Base-by-base conservation (phyloP, 2,113 vertebrate species). In the Tringa solitaria region DNA sequence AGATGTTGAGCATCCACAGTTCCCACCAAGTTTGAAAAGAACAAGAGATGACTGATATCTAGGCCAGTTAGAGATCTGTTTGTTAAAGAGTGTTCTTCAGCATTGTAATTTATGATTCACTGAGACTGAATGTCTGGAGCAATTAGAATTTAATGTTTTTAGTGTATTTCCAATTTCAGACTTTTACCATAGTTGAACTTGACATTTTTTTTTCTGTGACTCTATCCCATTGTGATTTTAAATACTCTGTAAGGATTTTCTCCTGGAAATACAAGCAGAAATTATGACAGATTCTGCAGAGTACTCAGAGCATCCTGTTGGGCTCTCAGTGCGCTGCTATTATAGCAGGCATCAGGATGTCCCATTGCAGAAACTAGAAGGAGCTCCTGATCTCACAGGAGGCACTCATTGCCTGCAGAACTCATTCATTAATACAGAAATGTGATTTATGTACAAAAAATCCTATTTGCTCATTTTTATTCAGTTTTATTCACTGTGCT, bases 401-500 rank as follows among this genome's bases (percentile, higher is more conserved):
- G 37, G 39, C 13, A 14, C 37, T 86, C 17, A 9, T 43, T 89
- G 37, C 56, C 57, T 90, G 67, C 65, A 85, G 50, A 89, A 77
- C 54, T 82, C 61, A n/a, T 68, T 72, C 26, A 6, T 75, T 89
- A 54, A 39, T 26, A 51, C 2, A 54, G 74, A 82, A 43, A 72
- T 57, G 51, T 82, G 35, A 82, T 63, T 92, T 68, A 48, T 53
- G 24, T 91, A 86, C 81, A 72, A 85, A 88, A 88, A 84, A 67
- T 84, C 72, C 68, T 73, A 65, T 80, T 95, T 83, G 77, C 48
- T 95, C 70, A 68, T 81, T 95, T 95, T 39, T 78, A 54, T 84
- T 90, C 39, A n/a, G 79, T 92, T 89, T 45, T 87, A 82, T 91
- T 93, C 88, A 84, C 89, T 89, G 79, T 95, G 77, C 81, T 94